Percentiles rank a stretch among this genome's conserved stretches.
Evolutionary conservation across 2,113 vertebrate species (phyloP).

Genomic region (Polyodon spathula): DNA sequence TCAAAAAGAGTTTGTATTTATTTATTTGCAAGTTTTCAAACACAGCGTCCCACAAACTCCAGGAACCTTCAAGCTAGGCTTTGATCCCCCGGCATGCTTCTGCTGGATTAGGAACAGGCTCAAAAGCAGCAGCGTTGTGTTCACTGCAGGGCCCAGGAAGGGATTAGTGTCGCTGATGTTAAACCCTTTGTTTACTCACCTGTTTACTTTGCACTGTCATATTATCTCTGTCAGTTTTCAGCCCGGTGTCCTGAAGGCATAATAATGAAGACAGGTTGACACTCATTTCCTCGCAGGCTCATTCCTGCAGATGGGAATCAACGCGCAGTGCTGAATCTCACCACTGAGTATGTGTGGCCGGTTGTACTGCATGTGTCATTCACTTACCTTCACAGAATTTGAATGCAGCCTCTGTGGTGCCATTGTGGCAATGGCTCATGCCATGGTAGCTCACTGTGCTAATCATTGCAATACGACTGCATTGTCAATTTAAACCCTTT

Average conservation of each 20-base stretch:
- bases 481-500: no score
- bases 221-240: background rate
- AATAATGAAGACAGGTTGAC: background rate
- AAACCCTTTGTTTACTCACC: constrained; percentile 9
- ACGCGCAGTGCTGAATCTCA: no score
- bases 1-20: no score
- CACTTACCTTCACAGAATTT: no score
- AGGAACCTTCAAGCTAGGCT: background rate
- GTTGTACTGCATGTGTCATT: no score
- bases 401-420: no score
- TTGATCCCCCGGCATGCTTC: background rate
- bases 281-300: background rate
- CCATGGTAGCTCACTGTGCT: no score
- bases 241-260: background rate
- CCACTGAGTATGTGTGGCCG: no score
- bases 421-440: no score
- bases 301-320: background rate
- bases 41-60: no score
- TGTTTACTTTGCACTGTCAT: constrained; percentile 4
- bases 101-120: background rate
- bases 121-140: constrained; percentile 1
- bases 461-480: no score
- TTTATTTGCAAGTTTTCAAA: no score
- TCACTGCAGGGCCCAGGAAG: background rate
- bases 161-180: background rate